Evolutionary conservation across 2,888 invertebrate genomes (phyloP).

Genomic region (Spialia ferax): DNA sequence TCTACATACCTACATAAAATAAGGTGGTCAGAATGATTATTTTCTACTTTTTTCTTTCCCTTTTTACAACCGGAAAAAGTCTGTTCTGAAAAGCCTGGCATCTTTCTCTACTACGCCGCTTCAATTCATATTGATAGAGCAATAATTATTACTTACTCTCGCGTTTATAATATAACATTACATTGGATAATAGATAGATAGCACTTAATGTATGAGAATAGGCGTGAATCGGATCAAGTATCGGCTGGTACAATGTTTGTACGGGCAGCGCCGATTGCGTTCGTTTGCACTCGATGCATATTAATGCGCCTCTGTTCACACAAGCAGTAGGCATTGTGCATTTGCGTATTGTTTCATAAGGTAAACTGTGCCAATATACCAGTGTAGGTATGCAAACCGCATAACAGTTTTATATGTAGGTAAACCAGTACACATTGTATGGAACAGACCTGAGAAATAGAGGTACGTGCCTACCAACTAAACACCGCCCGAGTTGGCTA

Average conservation of each 20-base stretch:
- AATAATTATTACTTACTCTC: no score
- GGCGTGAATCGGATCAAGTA: constrained; percentile 12
- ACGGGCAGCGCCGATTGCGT: constrained; percentile 54
- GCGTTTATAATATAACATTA: no score
- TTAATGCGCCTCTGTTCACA: constrained; percentile 50
- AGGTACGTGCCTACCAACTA: no score
- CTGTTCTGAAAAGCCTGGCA: no score
- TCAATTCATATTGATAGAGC: no score
- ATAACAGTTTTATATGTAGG: not conserved
- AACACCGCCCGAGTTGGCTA: no score
- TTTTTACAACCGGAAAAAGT: no score
- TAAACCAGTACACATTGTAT: not conserved
- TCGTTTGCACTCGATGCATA: constrained; percentile 52
- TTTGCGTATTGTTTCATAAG: constrained; percentile 24
- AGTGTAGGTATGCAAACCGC: not conserved
- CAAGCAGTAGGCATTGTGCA: constrained; percentile 39
- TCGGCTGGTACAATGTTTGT: constrained; percentile 10
- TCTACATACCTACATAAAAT: no score
- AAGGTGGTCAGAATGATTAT: no score
- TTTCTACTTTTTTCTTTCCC: no score
- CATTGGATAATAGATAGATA: not conserved
- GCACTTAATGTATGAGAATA: not conserved
- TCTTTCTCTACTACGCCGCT: no score
- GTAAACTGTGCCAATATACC: constrained; percentile 15
- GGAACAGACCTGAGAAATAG: no score